Base-by-base conservation (phyloP, 2,797 vertebrate genomes). In the Acanthornis magna region DNA sequence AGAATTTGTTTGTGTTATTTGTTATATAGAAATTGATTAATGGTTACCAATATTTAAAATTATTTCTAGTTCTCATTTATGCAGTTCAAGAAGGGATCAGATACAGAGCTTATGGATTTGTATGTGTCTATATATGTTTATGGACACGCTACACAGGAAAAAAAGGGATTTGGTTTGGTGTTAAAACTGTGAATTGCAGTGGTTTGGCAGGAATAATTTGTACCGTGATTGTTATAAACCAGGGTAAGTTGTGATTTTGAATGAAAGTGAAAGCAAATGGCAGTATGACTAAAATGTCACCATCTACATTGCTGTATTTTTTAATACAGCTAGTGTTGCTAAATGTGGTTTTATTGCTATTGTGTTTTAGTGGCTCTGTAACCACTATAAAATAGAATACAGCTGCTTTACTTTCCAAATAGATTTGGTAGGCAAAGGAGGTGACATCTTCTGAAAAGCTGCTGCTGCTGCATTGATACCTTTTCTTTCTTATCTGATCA, bases 161-260 rank as follows among this genome's bases (percentile, higher is more conserved):
- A 82, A 30, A 68, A 51, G 16, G 13, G 7, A 42, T 80, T 65
- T 84, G 29, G 43, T 58, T 89, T 86, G 30, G 43, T 87, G n/a
- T 74, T 84, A 40, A 76, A 93, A 53, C 45, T 81, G 40, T 75
- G 85, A 79, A 72, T 88, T 91, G 43, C 61, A 51, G 53, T 73
- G 63, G 67, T 61, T 95, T 94, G 53, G 80, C 80, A 81, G 70
- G 48, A 88, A 45, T 70, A 74, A n/a, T 54, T 94, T 94, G 79
- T 84, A 36, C 38, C 29, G 26, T 53, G 54, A 70, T 87, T 85
- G 21, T 48, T 91, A 10, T 76, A 82, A 88, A 73, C 32, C 72
- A 20, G 30, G 11, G 16, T 21, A 76, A 84, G 34, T 71, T 88
- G 48, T 76, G 73, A 86, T 77, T 82, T 87, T 18, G 11, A 75